These are phyloP conservation scores for Bombus fervidus DNA, from an alignment of 1,140 invertebrate species.

Conservation along the genomic window DNA sequence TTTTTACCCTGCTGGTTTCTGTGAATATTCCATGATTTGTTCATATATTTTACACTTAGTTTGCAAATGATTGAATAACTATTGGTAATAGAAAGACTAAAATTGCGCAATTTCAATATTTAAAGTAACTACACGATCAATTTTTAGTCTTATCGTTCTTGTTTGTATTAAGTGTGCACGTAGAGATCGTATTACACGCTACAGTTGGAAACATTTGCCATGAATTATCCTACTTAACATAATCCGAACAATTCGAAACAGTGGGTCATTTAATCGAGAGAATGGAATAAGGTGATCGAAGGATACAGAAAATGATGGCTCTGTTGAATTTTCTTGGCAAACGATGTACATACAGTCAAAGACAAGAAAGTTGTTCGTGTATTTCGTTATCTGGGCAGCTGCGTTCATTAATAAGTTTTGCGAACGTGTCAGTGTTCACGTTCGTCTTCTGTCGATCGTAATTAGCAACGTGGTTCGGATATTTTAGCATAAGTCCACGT, in stretches of 20 bases:
- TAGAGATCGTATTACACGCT: not conserved
- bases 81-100: no score
- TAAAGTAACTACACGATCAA: not conserved
- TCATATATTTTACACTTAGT: not conserved
- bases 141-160: not conserved
- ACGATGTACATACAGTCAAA: no score
- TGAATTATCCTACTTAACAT: not conserved
- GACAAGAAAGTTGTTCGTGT: not conserved
- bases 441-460: constrained; percentile 4
- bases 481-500: constrained; percentile 14
- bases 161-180: not conserved
- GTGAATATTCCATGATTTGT: not conserved
- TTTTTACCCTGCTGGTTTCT: not conserved
- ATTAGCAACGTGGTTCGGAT: not conserved
- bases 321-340: constrained; percentile 22
- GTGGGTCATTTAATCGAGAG: not conserved
- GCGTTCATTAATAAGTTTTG: constrained; percentile 12
- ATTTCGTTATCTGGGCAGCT: constrained; percentile 24
- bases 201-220: not conserved
- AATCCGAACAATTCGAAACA: not conserved
- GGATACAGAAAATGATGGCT: not conserved
- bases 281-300: not conserved
- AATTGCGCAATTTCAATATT: no score
- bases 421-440: not conserved
- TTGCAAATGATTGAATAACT: no score